These are phyloP conservation scores for Neoitamus cyanurus DNA, from an alignment of 2,888 invertebrate species.

Conservation along the genomic window DNA sequence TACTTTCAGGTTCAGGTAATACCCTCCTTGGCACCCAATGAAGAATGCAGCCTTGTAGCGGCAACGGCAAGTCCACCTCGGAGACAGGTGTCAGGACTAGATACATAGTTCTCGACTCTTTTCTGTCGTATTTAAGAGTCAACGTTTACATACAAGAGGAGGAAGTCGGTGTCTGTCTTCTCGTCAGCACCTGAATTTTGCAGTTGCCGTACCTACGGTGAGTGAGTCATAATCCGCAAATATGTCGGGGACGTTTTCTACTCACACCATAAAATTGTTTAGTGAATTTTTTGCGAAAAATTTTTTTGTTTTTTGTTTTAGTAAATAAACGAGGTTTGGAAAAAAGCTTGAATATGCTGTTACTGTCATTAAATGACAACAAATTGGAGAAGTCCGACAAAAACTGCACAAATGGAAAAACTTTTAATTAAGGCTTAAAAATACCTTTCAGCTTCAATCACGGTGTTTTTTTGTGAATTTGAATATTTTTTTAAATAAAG, in stretches of 20 bases:
- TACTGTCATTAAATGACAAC: neutral
- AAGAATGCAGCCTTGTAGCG: neutral
- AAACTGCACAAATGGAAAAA: neutral
- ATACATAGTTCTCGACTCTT: neutral
- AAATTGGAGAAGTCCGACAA: neutral
- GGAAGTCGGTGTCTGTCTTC: neutral
- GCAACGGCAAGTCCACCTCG: neutral
- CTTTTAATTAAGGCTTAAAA: neutral
- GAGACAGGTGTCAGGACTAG: neutral
- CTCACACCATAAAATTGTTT: neutral
- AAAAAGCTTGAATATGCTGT: neutral
- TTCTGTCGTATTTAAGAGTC: neutral
- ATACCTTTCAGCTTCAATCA: neutral
- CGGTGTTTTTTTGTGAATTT: neutral
- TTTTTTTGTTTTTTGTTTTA: neutral
- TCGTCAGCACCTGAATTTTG: neutral
- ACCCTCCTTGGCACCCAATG: neutral
- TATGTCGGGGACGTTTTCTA: neutral
- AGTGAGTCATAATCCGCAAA: neutral
- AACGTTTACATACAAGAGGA: neutral
- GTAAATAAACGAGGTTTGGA: neutral
- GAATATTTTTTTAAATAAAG: neutral
- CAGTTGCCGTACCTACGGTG: neutral
- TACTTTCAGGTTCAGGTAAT: too few relatives aligned
- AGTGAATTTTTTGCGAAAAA: neutral